Conservation (phyloP, 2,888 invertebrate genomes). For the Asteroscopus sphinx region DNA sequence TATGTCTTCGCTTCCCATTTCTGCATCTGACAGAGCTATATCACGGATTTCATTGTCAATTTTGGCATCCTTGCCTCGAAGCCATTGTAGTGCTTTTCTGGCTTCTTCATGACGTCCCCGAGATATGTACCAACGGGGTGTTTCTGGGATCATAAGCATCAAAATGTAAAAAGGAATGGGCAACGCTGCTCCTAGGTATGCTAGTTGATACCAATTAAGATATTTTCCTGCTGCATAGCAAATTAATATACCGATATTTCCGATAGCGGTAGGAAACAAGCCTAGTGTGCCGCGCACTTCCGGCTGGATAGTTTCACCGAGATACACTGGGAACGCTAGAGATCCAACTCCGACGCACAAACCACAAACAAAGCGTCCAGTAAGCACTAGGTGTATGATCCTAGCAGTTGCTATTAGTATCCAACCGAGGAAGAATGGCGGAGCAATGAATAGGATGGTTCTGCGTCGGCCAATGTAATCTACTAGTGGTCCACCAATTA, state of each 20-base stretch:
- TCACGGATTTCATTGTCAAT: slow-evolving; percentile 94
- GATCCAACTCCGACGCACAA: slow-evolving; percentile 97
- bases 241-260: slow-evolving; percentile 95
- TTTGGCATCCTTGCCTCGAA: slow-evolving; percentile 94
- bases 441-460: slow-evolving; percentile 94
- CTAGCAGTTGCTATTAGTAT: slow-evolving; percentile 94
- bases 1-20: slow-evolving; percentile 91
- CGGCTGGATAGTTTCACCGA: slow-evolving; percentile 97
- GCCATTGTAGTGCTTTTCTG: slow-evolving; percentile 94
- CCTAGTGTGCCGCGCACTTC: slow-evolving; percentile 97
- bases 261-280: slow-evolving; percentile 95
- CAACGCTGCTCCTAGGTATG: slow-evolving; percentile 93
- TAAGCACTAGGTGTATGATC: slow-evolving; percentile 92
- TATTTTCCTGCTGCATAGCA: slow-evolving; percentile 95
- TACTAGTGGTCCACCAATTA: slow-evolving; percentile 95
- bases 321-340: slow-evolving; percentile 96
- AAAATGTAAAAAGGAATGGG: slow-evolving; percentile 95
- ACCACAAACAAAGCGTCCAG: slow-evolving; percentile 95
- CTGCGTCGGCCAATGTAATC: slow-evolving; percentile 96
- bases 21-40: slow-evolving; percentile 92
- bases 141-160: slow-evolving; percentile 97
- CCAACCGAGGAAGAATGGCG: slow-evolving; percentile 96
- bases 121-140: slow-evolving; percentile 97
- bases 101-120: slow-evolving; percentile 94
- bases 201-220: slow-evolving; percentile 95